Percentiles rank a stretch among this genome's conserved stretches.
Evolutionary conservation across 2,797 vertebrate species (phyloP).

Genomic region (Falco rusticolus): DNA sequence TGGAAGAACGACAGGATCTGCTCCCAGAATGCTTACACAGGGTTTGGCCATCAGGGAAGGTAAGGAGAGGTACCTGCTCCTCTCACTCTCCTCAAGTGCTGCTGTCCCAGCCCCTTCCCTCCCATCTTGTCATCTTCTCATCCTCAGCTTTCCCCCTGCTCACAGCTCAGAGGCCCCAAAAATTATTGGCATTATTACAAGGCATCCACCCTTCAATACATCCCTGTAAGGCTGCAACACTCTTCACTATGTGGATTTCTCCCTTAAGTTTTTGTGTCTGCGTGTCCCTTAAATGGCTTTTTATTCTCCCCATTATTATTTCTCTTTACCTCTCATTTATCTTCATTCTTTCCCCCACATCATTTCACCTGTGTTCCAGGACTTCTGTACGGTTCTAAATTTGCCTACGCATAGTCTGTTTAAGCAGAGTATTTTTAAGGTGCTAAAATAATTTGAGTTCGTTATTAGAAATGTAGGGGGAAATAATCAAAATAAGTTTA

Average conservation of each 20-base stretch:
- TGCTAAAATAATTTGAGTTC: conserved; percentile 35
- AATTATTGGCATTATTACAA: background rate
- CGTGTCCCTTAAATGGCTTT: background rate
- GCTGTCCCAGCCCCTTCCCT: background rate
- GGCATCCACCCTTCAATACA: background rate
- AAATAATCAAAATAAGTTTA: conserved; percentile 42
- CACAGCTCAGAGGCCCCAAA: background rate
- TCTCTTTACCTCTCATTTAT: background rate
- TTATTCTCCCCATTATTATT: background rate
- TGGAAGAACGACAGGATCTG: background rate
- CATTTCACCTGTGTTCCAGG: background rate
- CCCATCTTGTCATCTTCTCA: background rate
- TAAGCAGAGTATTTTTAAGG: conserved; percentile 27
- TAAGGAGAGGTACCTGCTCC: background rate
- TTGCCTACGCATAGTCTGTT: conserved; percentile 25
- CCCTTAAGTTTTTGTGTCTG: background rate
- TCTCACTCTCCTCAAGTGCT: background rate
- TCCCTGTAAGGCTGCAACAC: background rate
- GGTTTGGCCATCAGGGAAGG: background rate
- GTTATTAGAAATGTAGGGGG: conserved; percentile 35
- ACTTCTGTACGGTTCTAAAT: conserved; percentile 36
- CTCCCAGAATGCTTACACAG: background rate
- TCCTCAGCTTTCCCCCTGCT: background rate
- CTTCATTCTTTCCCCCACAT: background rate
- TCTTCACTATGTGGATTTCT: background rate